Percentiles rank a stretch among this genome's conserved stretches.
phyloP scores from a whole-genome alignment of 2,888 invertebrate species.

The Drosophila emarginata region DNA sequence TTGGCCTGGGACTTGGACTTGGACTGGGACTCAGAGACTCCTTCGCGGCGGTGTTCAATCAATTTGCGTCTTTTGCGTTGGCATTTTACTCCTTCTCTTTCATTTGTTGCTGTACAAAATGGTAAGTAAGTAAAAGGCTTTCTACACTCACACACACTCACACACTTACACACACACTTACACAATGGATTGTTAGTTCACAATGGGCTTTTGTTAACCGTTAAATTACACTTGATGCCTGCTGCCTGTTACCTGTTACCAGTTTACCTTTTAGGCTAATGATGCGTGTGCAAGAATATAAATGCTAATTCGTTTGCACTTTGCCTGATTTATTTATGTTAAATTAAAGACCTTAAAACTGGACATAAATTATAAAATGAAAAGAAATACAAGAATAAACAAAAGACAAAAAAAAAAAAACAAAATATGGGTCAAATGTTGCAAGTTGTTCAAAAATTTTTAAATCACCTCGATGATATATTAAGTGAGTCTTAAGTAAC shows the following conservation, averaged over 20 bases:
- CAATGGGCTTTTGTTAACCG: conserved; percentile 71
- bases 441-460: too few species aligned
- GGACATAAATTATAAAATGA: conserved; percentile 28
- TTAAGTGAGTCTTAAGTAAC: conserved; percentile 35
- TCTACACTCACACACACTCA: conserved; percentile 43
- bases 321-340: conserved; percentile 62
- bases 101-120: conserved; percentile 2
- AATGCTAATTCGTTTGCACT: conserved; percentile 76
- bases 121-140: conserved; percentile 50
- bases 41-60: conserved; percentile 54
- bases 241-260: background rate
- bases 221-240: conserved; percentile 67
- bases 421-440: too few species aligned
- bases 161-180: conserved; percentile 20
- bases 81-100: conserved; percentile 45
- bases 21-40: conserved; percentile 22
- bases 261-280: conserved; percentile 62
- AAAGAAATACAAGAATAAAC: too few species aligned
- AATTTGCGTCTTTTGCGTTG: conserved; percentile 63
- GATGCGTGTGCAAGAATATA: conserved; percentile 62
- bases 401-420: too few species aligned
- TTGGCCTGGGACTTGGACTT: conserved; percentile 25
- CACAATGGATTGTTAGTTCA: conserved; percentile 49
- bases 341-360: conserved; percentile 40
- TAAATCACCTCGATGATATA: conserved; percentile 26